These are phyloP conservation scores for Macrosiphum euphorbiae DNA, from an alignment of 2,888 invertebrate species.

Conservation along the genomic window DNA sequence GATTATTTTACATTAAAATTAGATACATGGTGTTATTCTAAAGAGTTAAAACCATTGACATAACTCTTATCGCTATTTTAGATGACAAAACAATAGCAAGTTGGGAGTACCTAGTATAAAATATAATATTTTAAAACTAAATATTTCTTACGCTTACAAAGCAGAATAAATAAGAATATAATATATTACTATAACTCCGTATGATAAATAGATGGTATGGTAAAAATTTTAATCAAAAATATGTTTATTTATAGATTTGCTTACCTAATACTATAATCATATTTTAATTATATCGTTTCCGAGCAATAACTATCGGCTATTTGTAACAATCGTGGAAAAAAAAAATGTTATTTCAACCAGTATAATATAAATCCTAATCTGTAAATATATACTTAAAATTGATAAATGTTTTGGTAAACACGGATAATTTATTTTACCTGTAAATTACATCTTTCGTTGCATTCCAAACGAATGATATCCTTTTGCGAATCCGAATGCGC, in stretches of 20 bases:
- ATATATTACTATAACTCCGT: neutral
- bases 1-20: neutral
- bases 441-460: constrained; percentile 33
- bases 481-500: neutral
- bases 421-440: constrained; percentile 39
- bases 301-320: neutral
- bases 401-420: neutral
- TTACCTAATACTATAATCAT: no score
- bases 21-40: neutral
- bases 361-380: neutral
- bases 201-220: neutral
- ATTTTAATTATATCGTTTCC: neutral
- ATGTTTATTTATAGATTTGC: neutral
- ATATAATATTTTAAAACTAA: neutral
- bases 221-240: neutral
- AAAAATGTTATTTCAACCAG: neutral
- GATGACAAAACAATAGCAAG: neutral
- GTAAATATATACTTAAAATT: neutral
- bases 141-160: neutral
- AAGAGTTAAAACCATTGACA: neutral
- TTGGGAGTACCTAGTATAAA: neutral
- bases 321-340: neutral
- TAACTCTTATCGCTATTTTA: neutral
- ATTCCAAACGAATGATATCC: constrained; percentile 21
- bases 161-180: neutral